Percentiles rank a stretch among this genome's conserved stretches.
These are phyloP conservation scores for Drosophila mimica DNA, from an alignment of 2,888 invertebrate genomes.

Conservation along the genomic window DNA sequence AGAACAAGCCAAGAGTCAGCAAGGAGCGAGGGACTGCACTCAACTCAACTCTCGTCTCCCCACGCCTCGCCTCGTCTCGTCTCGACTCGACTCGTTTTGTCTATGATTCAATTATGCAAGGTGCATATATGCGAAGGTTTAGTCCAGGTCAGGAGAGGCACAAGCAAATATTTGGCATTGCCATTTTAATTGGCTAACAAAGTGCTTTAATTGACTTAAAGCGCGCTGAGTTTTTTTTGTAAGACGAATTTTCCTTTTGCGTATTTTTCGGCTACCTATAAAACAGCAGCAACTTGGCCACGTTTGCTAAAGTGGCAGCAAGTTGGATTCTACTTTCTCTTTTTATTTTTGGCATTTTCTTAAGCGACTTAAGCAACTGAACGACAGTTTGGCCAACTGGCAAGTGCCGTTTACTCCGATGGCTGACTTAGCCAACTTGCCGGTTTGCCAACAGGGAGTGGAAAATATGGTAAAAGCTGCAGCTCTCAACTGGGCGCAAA, in stretches of 20 bases:
- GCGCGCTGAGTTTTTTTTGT: constrained; percentile 15
- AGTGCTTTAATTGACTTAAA: constrained; percentile 74
- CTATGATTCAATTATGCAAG: constrained; percentile 74
- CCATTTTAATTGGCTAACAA: constrained; percentile 74
- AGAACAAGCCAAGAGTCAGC: constrained; percentile 47
- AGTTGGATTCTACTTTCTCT: constrained; percentile 7
- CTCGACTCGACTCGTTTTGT: constrained; percentile 36
- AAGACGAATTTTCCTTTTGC: constrained; percentile 15
- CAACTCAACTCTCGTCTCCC: constrained; percentile 10
- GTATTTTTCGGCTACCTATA: constrained; percentile 2
- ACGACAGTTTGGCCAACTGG: constrained; percentile 51
- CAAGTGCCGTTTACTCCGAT: constrained; percentile 3
- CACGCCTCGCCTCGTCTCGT: neutral
- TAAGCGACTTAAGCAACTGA: constrained; percentile 51
- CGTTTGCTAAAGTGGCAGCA: constrained; percentile 33
- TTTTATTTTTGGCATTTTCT: constrained; percentile 18
- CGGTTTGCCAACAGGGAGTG: neutral
- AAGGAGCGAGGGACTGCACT: constrained; percentile 32
- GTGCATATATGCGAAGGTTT: constrained; percentile 47
- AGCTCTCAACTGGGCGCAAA: constrained; percentile 38
- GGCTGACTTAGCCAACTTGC: constrained; percentile 27
- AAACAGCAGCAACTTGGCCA: constrained; percentile 18
- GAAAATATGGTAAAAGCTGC: constrained; percentile 7
- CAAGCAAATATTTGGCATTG: constrained; percentile 41
- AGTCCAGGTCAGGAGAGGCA: constrained; percentile 31